Evolutionary conservation across 1,140 invertebrate species (phyloP).

Genomic region (Ylistrum balloti): DNA sequence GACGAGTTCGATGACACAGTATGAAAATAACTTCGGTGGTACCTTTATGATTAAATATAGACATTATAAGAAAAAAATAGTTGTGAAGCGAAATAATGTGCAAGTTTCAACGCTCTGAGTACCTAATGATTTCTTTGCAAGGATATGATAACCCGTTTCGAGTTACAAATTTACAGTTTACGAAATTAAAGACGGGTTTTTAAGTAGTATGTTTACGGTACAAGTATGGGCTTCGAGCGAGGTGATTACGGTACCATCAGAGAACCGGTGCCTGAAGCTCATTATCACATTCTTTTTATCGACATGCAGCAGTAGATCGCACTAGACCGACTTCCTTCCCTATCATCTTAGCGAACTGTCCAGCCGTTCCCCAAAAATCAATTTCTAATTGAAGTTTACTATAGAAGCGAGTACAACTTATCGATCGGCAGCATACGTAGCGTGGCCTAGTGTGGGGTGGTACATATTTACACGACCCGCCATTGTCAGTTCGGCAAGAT

Average conservation of each 20-base stretch:
- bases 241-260: not conserved
- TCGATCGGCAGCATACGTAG: not conserved
- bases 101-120: no score
- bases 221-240: not conserved
- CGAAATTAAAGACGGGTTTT: no score
- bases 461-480: slow-evolving; percentile 29
- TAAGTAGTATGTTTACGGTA: no score
- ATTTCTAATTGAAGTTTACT: slow-evolving; percentile 10
- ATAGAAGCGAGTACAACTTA: slow-evolving; percentile 14
- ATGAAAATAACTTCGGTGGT: no score
- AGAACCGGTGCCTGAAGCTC: not conserved
- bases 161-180: no score
- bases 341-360: slow-evolving; percentile 6
- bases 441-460: not conserved
- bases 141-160: no score
- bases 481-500: slow-evolving; percentile 23
- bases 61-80: no score
- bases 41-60: no score
- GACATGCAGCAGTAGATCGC: not conserved
- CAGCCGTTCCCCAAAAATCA: slow-evolving; percentile 31
- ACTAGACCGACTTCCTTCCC: slow-evolving; percentile 2
- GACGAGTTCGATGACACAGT: no score
- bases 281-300: not conserved
- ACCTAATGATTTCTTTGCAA: no score
- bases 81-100: no score